Evolutionary conservation across 2,113 vertebrate species (phyloP).

Genomic region (Thymallus thymallus): DNA sequence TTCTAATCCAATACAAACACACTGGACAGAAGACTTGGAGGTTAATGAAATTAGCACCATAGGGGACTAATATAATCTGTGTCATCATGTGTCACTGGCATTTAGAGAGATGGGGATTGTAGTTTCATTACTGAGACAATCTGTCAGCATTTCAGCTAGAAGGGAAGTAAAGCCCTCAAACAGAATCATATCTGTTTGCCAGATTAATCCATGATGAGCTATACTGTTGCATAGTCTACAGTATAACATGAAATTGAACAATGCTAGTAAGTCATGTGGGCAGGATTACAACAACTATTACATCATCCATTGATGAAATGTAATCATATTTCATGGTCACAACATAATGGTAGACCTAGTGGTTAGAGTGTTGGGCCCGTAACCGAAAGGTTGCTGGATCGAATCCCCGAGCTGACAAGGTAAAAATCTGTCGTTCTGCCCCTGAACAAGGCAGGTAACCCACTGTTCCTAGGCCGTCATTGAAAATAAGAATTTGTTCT

Average conservation of each 20-base stretch:
- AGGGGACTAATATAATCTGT: background rate
- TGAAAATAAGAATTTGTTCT: too few species aligned
- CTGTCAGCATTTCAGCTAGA: background rate
- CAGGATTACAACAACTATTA: background rate
- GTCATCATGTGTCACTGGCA: constrained; percentile 7
- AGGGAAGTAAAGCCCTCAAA: background rate
- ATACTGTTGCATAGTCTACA: background rate
- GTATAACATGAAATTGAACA: background rate
- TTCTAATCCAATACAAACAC: constrained; percentile 2
- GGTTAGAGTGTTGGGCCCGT: too few species aligned
- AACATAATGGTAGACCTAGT: background rate
- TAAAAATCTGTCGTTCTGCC: too few species aligned
- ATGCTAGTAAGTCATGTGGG: background rate
- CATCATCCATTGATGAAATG: background rate
- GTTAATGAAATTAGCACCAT: background rate
- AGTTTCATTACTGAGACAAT: background rate
- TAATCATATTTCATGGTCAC: background rate
- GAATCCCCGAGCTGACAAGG: too few species aligned
- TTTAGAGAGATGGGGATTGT: background rate
- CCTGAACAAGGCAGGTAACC: too few species aligned
- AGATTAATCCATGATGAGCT: background rate
- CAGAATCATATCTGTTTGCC: background rate
- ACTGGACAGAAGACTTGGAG: background rate
- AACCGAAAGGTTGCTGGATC: too few species aligned
- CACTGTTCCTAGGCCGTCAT: too few species aligned